phyloP scores from a whole-genome alignment of 2,888 invertebrate species.

The Agrypnus murinus region DNA sequence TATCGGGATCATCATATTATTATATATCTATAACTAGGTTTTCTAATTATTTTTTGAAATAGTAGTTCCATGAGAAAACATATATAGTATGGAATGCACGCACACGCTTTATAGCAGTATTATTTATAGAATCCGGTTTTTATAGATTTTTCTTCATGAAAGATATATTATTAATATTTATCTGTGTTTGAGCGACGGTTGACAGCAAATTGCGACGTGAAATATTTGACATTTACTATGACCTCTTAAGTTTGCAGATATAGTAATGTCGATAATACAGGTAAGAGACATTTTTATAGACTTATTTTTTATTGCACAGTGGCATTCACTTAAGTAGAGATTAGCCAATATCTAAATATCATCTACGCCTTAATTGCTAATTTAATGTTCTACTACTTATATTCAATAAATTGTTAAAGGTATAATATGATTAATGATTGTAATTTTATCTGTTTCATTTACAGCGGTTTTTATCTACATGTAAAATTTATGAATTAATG shows the following conservation, averaged over 20 bases:
- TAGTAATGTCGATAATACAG: slow-evolving; percentile 23
- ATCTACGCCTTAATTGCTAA: too few species aligned
- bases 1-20: slow-evolving; percentile 9
- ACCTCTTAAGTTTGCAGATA: slow-evolving; percentile 38
- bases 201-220: slow-evolving; percentile 32
- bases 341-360: slow-evolving; percentile 30
- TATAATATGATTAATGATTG: too few species aligned
- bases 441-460: too few species aligned
- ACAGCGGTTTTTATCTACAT: too few species aligned
- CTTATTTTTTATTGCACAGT: slow-evolving; percentile 18
- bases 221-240: slow-evolving; percentile 38
- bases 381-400: too few species aligned
- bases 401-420: too few species aligned
- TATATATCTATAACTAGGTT: slow-evolving; percentile 5
- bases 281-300: slow-evolving; percentile 28
- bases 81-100: slow-evolving; percentile 35
- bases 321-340: neutral
- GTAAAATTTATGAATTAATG: too few species aligned
- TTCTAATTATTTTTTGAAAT: slow-evolving; percentile 35
- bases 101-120: slow-evolving; percentile 32
- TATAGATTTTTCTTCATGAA: slow-evolving; percentile 41
- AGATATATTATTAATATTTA: slow-evolving; percentile 42
- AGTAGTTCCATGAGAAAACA: slow-evolving; percentile 29
- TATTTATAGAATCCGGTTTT: slow-evolving; percentile 44
- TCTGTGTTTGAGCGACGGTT: slow-evolving; percentile 32